phyloP scores from a whole-genome alignment of 2,113 vertebrate genomes.

The Cochlearius cochlearius region DNA sequence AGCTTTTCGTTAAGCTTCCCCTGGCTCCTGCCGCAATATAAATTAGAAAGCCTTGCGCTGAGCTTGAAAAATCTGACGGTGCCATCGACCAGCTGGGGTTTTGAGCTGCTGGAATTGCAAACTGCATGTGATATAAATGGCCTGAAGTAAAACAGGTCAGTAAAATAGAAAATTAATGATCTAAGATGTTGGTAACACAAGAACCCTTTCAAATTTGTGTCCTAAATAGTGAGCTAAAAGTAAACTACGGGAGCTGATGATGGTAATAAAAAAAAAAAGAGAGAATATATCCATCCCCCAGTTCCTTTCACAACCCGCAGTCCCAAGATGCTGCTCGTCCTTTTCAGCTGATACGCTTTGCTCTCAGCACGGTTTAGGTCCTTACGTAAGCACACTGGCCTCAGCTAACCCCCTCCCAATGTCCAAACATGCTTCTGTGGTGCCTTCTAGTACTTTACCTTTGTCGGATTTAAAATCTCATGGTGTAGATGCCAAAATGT shows the following conservation, averaged over 20 bases:
- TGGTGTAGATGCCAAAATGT: not conserved
- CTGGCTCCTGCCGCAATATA: not conserved
- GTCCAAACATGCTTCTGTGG: slow-evolving; percentile 22
- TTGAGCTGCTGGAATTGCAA: slow-evolving; percentile 2
- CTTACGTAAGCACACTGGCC: slow-evolving; percentile 48
- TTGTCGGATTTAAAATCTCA: not conserved
- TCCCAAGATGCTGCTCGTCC: not conserved
- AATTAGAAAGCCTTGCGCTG: not conserved
- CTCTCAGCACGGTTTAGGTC: not conserved
- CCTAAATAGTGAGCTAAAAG: slow-evolving; percentile 2
- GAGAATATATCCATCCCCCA: not conserved
- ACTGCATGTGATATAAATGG: slow-evolving; percentile 10
- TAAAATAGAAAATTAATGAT: slow-evolving; percentile 42
- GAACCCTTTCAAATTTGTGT: not conserved
- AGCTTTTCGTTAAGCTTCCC: not conserved
- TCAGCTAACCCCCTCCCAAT: slow-evolving; percentile 33
- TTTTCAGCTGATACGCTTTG: not conserved
- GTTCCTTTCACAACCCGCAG: not conserved
- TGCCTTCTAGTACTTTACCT: slow-evolving; percentile 28
- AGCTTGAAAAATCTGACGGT: not conserved
- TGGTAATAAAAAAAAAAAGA: not conserved
- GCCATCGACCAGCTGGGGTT: not conserved
- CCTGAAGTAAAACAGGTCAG: slow-evolving; percentile 40
- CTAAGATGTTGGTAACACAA: not conserved
- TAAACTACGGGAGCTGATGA: not conserved